Base-by-base conservation (phyloP, 2,797 vertebrate species). In the Decapterus maruadsi region DNA sequence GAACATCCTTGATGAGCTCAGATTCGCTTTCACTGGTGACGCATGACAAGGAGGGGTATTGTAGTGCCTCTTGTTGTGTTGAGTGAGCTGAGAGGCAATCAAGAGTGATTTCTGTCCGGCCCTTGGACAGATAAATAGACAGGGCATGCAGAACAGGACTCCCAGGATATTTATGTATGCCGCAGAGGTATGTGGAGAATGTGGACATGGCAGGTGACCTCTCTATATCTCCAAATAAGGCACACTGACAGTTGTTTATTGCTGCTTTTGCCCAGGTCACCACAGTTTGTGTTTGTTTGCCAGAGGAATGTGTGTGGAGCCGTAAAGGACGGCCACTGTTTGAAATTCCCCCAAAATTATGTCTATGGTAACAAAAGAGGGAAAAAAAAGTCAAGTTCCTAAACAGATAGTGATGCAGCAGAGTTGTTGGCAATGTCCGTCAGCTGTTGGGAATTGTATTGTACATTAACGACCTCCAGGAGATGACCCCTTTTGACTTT, bases 171-270 rank as follows among this genome's bases (percentile, higher is more conserved):
- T 92, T 92, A 92, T 87, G 84, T 76, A 85, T 9, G 76, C 80
- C 68, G 29, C 71, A 48, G 43, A 89, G 88, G 83, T 81, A 94
- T 92, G 88, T 59, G 16, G 75, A 75, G 93, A 94, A 95, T 94
- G 91, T 89, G 89, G 79, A 91, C 61, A 38, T 87, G 87, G 82
- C 89, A 93, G 89, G 86, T 94, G 93, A 94, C 93, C 94, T 92
- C 85, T 87, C 77, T 79, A 40, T 85, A 81, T 94, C 63, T 87
- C 88, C 85, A 89, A 93, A 93, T 90, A 90, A 85, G 87, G 78
- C 77, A 17, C 50, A 20, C 72, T 29, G 71, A 87, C 75, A 66
- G 56, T 50, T 87, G 89, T 93, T 93, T 93, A 90, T 85, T 88
- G 83, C 69, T 58, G 82, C 74, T 77, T 74, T 85, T 72, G 57